Evolutionary conservation across 2,113 vertebrate genomes (phyloP).

Genomic region (Brienomyrus brachyistius): DNA sequence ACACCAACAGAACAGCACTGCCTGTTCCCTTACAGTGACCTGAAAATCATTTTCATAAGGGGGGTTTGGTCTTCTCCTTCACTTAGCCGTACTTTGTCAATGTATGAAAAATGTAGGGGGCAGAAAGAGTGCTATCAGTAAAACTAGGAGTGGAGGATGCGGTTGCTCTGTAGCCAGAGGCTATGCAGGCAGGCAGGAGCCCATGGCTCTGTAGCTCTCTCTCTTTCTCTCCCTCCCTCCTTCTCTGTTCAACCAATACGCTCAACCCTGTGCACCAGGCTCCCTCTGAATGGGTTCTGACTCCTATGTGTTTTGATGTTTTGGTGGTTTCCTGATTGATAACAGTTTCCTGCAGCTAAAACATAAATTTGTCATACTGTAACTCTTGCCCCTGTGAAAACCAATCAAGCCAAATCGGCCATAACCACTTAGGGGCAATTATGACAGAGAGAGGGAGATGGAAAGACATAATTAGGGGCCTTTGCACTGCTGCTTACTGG

Average conservation of each 20-base stretch:
- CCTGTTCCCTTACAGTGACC: not conserved
- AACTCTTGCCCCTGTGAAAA: slow-evolving; percentile 47
- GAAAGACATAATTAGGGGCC: slow-evolving; percentile 63
- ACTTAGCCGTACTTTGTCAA: not conserved
- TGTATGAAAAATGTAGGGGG: not conserved
- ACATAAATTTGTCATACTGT: slow-evolving; percentile 58
- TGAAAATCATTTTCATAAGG: not conserved
- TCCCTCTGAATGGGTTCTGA: slow-evolving; percentile 36
- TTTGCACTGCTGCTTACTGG: slow-evolving; percentile 56
- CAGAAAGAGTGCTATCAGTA: not conserved
- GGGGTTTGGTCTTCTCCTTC: not conserved
- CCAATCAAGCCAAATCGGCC: slow-evolving; percentile 72
- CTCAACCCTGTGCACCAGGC: slow-evolving; percentile 36
- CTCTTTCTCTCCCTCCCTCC: not conserved
- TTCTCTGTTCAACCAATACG: not conserved
- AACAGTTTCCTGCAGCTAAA: slow-evolving; percentile 68
- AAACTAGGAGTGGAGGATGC: not conserved
- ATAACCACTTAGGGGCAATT: slow-evolving; percentile 56
- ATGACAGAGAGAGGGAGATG: slow-evolving; percentile 45
- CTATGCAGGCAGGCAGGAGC: not conserved
- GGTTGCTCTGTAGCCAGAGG: not conserved
- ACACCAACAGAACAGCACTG: not conserved
- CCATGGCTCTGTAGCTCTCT: not conserved
- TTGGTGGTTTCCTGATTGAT: slow-evolving; percentile 64
- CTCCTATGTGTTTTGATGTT: slow-evolving; percentile 68